Conservation (phyloP, 2,888 invertebrate species). For the Saturnia pavonia region DNA sequence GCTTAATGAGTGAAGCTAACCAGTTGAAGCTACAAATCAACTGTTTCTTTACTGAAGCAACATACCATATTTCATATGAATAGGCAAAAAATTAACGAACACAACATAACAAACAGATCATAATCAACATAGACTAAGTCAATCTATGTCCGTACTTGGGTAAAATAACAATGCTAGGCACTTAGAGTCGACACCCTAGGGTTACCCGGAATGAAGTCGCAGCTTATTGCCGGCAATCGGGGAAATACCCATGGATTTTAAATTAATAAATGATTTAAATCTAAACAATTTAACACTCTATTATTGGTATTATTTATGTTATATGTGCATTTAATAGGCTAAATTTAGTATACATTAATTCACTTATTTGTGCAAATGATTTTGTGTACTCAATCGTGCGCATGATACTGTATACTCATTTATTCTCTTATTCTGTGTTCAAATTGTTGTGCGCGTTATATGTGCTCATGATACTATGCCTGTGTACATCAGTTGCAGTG, state of each 20-base stretch:
- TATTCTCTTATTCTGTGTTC: too few species aligned
- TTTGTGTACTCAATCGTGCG: not conserved
- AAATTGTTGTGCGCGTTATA: too few species aligned
- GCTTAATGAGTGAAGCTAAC: not conserved
- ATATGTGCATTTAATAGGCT: not conserved
- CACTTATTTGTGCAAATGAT: not conserved
- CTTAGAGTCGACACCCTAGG: not conserved
- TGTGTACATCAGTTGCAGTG: too few species aligned
- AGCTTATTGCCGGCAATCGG: not conserved
- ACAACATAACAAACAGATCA: slow-evolving; percentile 2
- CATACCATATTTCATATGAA: slow-evolving; percentile 12
- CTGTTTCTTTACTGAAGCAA: not conserved
- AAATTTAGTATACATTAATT: not conserved
- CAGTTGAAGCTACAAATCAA: not conserved
- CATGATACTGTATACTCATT: too few species aligned
- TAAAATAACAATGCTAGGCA: slow-evolving; percentile 7
- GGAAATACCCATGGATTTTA: not conserved
- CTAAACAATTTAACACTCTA: not conserved
- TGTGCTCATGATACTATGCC: too few species aligned
- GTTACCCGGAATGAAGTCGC: not conserved
- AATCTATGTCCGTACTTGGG: not conserved
- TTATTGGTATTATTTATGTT: not conserved
- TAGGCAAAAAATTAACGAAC: slow-evolving; percentile 11
- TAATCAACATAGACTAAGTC: slow-evolving; percentile 8
- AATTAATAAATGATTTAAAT: not conserved